These are phyloP conservation scores for Eumaeus atala DNA, from an alignment of 1,140 invertebrate species.

Conservation along the genomic window DNA sequence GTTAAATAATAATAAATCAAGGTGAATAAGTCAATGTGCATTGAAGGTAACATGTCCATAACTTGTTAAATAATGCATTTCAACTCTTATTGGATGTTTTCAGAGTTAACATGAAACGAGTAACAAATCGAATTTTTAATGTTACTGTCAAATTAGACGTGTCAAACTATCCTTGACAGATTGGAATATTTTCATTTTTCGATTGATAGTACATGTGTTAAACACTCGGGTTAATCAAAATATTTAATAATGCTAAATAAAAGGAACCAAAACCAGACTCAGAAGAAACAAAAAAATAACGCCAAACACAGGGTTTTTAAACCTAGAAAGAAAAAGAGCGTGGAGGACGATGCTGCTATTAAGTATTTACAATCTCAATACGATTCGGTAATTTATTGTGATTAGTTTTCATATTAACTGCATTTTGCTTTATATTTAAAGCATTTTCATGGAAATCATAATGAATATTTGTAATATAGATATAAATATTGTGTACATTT, in stretches of 20 bases:
- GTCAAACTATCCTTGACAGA: background rate
- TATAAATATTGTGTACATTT: too few species aligned
- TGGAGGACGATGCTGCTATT: slow-evolving; percentile 77
- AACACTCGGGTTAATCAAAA: background rate
- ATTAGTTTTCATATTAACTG: background rate
- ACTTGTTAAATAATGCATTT: too few species aligned
- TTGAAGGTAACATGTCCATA: too few species aligned
- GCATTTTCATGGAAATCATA: too few species aligned
- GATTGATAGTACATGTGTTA: background rate
- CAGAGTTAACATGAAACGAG: too few species aligned
- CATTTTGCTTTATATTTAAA: background rate
- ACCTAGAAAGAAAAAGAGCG: slow-evolving; percentile 72
- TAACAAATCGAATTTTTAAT: too few species aligned
- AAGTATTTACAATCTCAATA: slow-evolving; percentile 78
- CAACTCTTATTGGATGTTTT: too few species aligned
- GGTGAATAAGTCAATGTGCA: too few species aligned
- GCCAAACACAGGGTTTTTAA: slow-evolving; percentile 65
- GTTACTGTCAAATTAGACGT: background rate
- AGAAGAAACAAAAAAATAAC: slow-evolving; percentile 41
- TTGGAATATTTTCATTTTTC: background rate
- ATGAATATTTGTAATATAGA: too few species aligned
- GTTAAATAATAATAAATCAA: too few species aligned
- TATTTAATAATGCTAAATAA: slow-evolving; percentile 22
- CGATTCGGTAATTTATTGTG: slow-evolving; percentile 45
- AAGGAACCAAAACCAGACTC: slow-evolving; percentile 38